Conservation (phyloP, 2,113 vertebrate genomes). For the Gasterosteus aculeatus region DNA sequence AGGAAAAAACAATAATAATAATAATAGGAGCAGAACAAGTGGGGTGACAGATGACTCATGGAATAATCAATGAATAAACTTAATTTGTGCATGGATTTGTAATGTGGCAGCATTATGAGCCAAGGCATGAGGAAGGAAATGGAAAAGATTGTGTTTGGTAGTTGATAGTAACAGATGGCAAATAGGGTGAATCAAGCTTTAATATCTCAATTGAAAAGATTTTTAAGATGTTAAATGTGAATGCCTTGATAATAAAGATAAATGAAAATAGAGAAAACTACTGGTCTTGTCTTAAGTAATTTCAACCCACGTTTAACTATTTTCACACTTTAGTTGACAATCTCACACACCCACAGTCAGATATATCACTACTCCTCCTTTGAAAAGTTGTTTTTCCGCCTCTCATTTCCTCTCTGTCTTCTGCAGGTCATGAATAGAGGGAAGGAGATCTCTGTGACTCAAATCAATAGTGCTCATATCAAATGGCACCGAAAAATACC, state of each 20-base stretch:
- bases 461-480: background rate
- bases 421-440: background rate
- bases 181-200: background rate
- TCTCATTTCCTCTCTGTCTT: background rate
- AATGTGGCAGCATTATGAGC: slow-evolving; percentile 5
- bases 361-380: background rate
- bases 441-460: background rate
- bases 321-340: background rate
- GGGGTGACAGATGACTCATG: slow-evolving; percentile 11
- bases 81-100: background rate
- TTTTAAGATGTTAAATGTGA: background rate
- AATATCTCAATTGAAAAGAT: slow-evolving; percentile 7
- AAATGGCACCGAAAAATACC: background rate
- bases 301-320: background rate
- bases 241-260: background rate
- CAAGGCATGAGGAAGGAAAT: background rate
- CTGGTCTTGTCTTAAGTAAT: background rate
- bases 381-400: background rate
- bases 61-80: slow-evolving; percentile 9
- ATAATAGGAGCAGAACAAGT: slow-evolving; percentile 6
- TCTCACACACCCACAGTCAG: background rate
- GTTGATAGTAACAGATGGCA: slow-evolving; percentile 8
- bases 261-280: background rate
- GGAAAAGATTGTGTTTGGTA: background rate
- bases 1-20: slow-evolving; percentile 1